Evolutionary conservation across 2,113 vertebrate species (phyloP), one percentile per base, ranked within the genome.

Genomic region (Anseranas semipalmata): DNA sequence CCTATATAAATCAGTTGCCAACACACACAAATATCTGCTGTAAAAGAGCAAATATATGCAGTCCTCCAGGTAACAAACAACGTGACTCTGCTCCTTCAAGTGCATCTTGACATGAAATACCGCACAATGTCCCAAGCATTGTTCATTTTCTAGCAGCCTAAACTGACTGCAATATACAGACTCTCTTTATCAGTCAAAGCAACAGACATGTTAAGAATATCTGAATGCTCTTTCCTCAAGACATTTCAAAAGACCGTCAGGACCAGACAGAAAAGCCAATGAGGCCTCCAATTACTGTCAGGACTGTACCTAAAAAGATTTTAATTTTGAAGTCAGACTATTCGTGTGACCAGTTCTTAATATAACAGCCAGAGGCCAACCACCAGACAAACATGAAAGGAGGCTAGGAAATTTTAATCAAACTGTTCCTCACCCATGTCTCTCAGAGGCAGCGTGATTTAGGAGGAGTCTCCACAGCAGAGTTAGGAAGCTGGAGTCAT

Each of bases 81-180:
- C 9, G 7, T 24, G 52, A 9, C 1, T 2, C 79, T 48, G 72
- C 43, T 85, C 58, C 71, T 55, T 35, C 66, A 2, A 39, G n/a
- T 9, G 59, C 59, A 81, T 4, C 83, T 13, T 27, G 12, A 46
- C 25, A 6, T 0, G 4, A 60, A 76, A 19, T 2, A 10, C 7
- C 50, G 33, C 45, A 1, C 33, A 2, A 45, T 4, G 6, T 0
- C 12, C 0, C 0, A 0, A 74, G 55, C 28, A 8, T 0, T 17
- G 16, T 0, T 35, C 71, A 4, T 21, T 33, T 28, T 3, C 35
- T 4, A 56, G 4, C 68, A 65, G 48, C 7, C 55, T 5, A 0
- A 63, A 45, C 6, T 6, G 52, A 15, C 30, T 10, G 58, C 39
- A 16, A 33, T 43, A 10, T 0, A 12, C 0, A 8, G 33, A 15